These are phyloP conservation scores for Tenebrosternarchus preto DNA, from an alignment of 2,113 vertebrate species.

Conservation along the genomic window DNA sequence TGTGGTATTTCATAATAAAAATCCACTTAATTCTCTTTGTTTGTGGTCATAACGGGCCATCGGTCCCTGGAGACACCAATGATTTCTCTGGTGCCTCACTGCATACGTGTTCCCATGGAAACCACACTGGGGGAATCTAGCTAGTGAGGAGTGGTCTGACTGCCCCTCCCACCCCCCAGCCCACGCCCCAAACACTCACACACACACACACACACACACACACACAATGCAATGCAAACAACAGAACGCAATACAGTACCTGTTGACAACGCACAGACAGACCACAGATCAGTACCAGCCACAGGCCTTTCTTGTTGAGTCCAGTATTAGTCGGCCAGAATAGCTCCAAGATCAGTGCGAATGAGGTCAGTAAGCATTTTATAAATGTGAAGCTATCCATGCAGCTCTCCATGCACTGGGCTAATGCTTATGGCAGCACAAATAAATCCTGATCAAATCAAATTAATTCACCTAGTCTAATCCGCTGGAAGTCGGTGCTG, in stretches of 20 bases:
- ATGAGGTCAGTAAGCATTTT: background rate
- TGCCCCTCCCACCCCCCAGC: background rate
- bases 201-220: background rate
- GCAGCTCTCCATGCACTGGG: too few species aligned
- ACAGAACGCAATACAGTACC: background rate
- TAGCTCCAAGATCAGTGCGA: background rate
- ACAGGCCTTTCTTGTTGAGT: background rate
- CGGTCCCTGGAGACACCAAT: slow-evolving; percentile 3
- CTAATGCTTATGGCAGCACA: too few species aligned
- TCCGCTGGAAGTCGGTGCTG: too few species aligned
- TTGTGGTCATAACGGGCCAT: background rate
- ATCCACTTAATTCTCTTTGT: background rate
- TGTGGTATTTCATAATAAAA: background rate
- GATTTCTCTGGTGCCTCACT: background rate
- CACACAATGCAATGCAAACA: background rate
- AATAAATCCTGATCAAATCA: too few species aligned
- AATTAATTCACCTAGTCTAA: too few species aligned
- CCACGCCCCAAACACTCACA: background rate
- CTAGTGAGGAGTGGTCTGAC: background rate
- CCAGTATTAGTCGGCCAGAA: background rate
- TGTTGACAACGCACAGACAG: background rate
- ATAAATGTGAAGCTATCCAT: too few species aligned
- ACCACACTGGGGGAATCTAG: slow-evolving; percentile 17
- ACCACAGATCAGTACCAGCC: too few species aligned
- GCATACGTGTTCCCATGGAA: slow-evolving; percentile 17